Base-by-base conservation (phyloP, 2,113 vertebrate species). In the Galeopterus variegatus region DNA sequence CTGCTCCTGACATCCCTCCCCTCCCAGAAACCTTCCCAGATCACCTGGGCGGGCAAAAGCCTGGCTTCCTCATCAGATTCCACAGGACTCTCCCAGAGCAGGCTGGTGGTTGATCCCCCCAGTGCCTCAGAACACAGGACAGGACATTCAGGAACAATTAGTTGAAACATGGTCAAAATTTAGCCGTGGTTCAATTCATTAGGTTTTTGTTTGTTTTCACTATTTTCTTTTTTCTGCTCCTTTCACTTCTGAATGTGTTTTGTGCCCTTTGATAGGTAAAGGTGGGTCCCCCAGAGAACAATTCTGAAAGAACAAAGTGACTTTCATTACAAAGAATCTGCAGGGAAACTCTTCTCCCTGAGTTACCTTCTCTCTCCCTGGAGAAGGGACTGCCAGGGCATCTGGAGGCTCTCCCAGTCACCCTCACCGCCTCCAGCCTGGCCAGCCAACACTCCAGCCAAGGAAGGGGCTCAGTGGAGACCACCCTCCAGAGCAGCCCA, bases 261-360 rank as follows among this genome's bases (percentile, higher is more conserved):
- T 82, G 60, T 72, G 87, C 58, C 65, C 82, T 89, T 83, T 62
- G 79, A 72, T 67, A 73, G 54, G 60, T 67, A 86, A 88, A 56
- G 58, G 92, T 84, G 80, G 83, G 69, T 48, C 50, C 83, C 80
- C 65, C n/a, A 26, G 73, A 65, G 87, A 96, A 92, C 62, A 69
- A 36, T 84, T 65, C 80, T 41, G 70, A 94, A 80, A 95, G 52
- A 96, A 69, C 79, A 69, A 89, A 83, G 76, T 84, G 1, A 54
- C 82, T 75, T 90, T 80, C 58, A 28, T 14, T 6, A 36, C 36
- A 54, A 65, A 94, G 77, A 72, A 62, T 11, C 48, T 91, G n/a
- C 83, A 18, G 3, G 73, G 31, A 73, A 91, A 69, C 41, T 41
- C 6, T 31, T 85, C 77, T 69, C 9, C 31, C 70, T 36, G 26